phyloP scores from a whole-genome alignment of 2,888 invertebrate species.

The Spatulosminthurus flaviceps region DNA sequence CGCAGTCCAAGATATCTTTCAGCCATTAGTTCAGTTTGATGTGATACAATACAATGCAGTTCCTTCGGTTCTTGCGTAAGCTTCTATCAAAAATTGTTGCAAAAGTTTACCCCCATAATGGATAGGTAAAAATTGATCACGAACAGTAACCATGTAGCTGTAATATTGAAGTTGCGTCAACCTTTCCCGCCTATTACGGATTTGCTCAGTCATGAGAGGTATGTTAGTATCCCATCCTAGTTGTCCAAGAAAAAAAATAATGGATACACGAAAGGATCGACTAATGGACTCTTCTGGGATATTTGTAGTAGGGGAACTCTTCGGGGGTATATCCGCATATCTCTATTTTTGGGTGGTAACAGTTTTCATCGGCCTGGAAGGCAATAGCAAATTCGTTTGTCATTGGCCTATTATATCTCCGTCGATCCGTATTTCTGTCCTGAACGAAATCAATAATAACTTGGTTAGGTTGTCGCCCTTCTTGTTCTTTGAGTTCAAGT shows the following conservation, averaged over 20 bases:
- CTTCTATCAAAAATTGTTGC: no score
- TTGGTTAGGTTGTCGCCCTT: conserved; percentile 63
- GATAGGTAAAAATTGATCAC: no score
- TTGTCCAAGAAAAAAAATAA: conserved; percentile 53
- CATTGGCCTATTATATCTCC: background rate
- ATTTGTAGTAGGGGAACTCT: background rate
- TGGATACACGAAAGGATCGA: no score
- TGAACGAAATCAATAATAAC: conserved; percentile 58
- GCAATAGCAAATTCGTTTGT: background rate
- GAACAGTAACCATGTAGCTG: no score
- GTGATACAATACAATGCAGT: no score
- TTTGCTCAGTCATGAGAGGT: no score
- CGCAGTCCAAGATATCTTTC: conserved; percentile 57
- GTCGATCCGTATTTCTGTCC: background rate
- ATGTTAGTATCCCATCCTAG: no score
- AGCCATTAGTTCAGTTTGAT: conserved; percentile 52
- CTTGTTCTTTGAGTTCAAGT: conserved; percentile 22
- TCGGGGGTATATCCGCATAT: background rate
- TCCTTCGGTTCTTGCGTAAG: no score
- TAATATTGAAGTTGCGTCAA: no score
- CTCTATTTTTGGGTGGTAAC: background rate
- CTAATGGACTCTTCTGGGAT: no score
- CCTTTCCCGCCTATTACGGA: no score
- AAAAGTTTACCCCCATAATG: no score
- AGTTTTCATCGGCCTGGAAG: background rate